Base-by-base conservation (phyloP, 2,888 invertebrate genomes). In the Alsophila aescularia region DNA sequence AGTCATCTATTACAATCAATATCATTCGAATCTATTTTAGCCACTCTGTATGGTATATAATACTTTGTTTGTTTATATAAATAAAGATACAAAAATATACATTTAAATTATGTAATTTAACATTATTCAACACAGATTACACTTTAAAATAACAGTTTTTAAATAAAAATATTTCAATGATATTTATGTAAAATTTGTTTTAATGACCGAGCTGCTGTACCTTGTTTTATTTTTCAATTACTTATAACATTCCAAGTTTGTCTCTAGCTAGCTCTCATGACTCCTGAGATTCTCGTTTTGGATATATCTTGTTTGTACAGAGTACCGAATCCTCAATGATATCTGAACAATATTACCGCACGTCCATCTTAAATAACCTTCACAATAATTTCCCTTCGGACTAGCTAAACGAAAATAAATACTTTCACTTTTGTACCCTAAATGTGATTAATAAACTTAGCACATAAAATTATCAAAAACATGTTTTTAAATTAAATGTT, bases 61-160 rank as follows among this genome's bases (percentile, higher is more conserved):
- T 87, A 85, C 81, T 85, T 86, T 53, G 37, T 43, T 71, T 69
- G 12, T 12, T 12, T 73, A 76, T 74, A 84, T 83, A 87, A 88
- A 88, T 85, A 85, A 87, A 84, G 73, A 83, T 88, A 88, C 87
- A 87, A 87, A 89, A 88, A 89, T 88, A 87, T 87, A 87, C 83
- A 83, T 87, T 85, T 76, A 77, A 79, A 86, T 82, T 80, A 85
- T 82, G 77, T 80, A 73, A 78, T 82, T 81, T 78, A 85, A 86
- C 77, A 87, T 85, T 82, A 87, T 78, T 83, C 78, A 88, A 86
- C 84, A 85, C 77, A 85, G 77, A 79, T 77, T 85, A 73, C 85
- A 84, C 80, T 84, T 75, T 73, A 77, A 77, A 80, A 85, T 79
- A 87, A 87, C 83, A 83, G 76, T 75, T 77, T 75, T 76, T 72